A percentile compares a stretch with the other conserved stretches of the same genome.
These are phyloP conservation scores for Sapayoa aenigma DNA, from an alignment of 2,113 vertebrate species.

Conservation along the genomic window DNA sequence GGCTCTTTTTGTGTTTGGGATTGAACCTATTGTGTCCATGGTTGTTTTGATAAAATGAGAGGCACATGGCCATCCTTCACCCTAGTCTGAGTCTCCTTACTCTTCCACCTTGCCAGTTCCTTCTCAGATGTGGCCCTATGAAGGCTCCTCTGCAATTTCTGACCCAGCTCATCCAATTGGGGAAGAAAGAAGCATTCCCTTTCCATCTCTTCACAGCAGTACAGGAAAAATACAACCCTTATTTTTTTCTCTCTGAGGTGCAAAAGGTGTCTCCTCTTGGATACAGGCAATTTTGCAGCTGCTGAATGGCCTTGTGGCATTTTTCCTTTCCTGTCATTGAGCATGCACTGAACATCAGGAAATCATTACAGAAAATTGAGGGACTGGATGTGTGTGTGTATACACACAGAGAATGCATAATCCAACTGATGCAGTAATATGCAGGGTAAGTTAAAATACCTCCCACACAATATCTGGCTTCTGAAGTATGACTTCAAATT, in stretches of 20 bases:
- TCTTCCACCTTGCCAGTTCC: background rate
- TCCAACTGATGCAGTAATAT: background rate
- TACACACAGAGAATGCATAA: background rate
- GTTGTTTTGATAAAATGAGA: background rate
- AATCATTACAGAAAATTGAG: slow-evolving; percentile 10
- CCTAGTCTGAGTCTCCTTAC: background rate
- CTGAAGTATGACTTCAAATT: slow-evolving; percentile 8
- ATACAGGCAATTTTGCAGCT: background rate
- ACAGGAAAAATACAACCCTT: background rate
- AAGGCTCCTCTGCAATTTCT: background rate
- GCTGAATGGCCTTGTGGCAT: background rate
- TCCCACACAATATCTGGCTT: slow-evolving; percentile 18
- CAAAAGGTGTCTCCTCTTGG: background rate
- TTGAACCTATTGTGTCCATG: background rate
- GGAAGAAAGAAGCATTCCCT: background rate
- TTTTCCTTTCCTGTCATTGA: background rate
- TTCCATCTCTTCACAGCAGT: background rate
- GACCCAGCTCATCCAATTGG: background rate
- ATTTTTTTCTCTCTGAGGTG: background rate
- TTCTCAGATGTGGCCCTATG: background rate
- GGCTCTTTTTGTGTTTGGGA: background rate
- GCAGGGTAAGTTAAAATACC: slow-evolving; percentile 26
- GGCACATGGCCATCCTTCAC: background rate
- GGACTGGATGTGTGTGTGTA: background rate
- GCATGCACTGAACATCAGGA: background rate